Percentiles rank a stretch among this genome's conserved stretches.
These are phyloP conservation scores for Corydoras maculifer DNA, from an alignment of 2,113 vertebrate species.

Conservation along the genomic window DNA sequence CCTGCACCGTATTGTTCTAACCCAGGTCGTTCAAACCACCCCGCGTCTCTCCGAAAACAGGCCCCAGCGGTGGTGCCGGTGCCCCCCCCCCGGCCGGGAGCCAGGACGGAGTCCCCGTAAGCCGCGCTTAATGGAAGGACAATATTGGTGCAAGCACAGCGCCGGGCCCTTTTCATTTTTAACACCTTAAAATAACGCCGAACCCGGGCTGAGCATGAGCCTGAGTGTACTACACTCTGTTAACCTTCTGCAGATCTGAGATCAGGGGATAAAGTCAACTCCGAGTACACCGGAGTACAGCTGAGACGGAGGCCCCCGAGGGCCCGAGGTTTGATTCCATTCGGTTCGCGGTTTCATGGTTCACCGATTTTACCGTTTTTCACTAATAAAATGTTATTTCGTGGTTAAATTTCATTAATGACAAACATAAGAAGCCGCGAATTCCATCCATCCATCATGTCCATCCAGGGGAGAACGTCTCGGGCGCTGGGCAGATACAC, in stretches of 20 bases:
- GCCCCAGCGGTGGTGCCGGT: constrained; percentile 40
- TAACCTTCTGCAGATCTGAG: not conserved
- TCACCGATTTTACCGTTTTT: too few relatives aligned
- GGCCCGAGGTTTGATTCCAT: too few relatives aligned
- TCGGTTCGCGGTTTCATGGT: too few relatives aligned
- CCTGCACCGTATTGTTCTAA: constrained; percentile 58
- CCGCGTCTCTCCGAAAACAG: constrained; percentile 45
- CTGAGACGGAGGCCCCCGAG: too few relatives aligned
- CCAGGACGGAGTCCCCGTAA: constrained; percentile 49
- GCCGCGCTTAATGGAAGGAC: constrained; percentile 61
- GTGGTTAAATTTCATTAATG: too few relatives aligned
- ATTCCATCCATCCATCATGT: too few relatives aligned
- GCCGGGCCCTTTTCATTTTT: constrained; percentile 51
- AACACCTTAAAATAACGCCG: constrained; percentile 42
- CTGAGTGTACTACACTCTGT: constrained; percentile 32
- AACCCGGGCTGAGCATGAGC: constrained; percentile 34
- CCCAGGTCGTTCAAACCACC: constrained; percentile 56
- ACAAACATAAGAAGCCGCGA: too few relatives aligned
- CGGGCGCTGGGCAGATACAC: too few relatives aligned
- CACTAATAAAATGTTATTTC: too few relatives aligned
- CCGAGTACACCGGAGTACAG: not conserved
- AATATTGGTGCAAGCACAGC: constrained; percentile 56
- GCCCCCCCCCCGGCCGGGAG: constrained; percentile 40
- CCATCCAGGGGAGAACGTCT: too few relatives aligned
- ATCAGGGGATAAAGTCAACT: not conserved